Base-by-base conservation (phyloP, 2,888 invertebrate genomes). In the Melinaea marsaeus region DNA sequence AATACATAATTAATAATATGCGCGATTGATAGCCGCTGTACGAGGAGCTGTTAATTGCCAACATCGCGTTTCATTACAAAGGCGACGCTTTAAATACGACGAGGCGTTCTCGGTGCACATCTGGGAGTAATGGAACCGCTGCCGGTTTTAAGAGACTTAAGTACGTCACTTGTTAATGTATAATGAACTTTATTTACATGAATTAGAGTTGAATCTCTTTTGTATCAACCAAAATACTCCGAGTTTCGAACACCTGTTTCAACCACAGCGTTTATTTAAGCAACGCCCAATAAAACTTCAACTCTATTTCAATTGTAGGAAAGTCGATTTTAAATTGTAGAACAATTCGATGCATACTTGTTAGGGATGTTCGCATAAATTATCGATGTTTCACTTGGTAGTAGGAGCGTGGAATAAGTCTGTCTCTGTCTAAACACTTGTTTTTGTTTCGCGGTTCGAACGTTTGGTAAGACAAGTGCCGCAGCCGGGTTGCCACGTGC, bases 311-410 rank as follows among this genome's bases (percentile, higher is more conserved):
- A 0, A 0, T 2, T 0, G 0, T 0, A 0, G 7, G 78, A 80
- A 67, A 70, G 79, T 75, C 62, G 42, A 64, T 42, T 59, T 64
- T 66, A 57, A 71, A 75, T 84, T 55, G 62, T 63, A 45, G 69
- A 67, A 4, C 13, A 7, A 34, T 32, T 35, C 72, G 74, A 78
- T 84, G 85, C 88, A 89, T 88, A 88, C 88, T 84, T 81, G 85
- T 81, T 88, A 87, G 89, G 88, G 90, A 88, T 89, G 90, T 84
- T 84, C 86, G 88, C 88, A 89, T 90, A 90, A 88, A 88, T 90
- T 90, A 90, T 89, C 87, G 89, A 89, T 86, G 85, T 88, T 86
- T 83, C 86, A 79, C 84, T 86, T 80, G 75, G 79, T 79, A 77
- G 72, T 77, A 78, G 66, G 78, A 77, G 76, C 74, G 71, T 72